phyloP scores from a whole-genome alignment of 2,888 invertebrate species.

The Thelaira solivaga region DNA sequence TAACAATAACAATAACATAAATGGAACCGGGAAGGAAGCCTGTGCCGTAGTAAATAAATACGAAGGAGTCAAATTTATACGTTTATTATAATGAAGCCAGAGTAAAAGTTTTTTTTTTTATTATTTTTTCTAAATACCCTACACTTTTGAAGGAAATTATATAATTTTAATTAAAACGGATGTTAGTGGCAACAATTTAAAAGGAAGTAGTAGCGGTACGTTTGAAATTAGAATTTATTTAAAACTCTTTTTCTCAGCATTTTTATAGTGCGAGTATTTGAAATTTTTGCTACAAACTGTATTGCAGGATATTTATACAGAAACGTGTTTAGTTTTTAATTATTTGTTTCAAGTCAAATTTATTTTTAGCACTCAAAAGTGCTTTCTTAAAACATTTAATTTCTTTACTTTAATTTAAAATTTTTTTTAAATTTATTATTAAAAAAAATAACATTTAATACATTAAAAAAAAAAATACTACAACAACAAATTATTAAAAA shows the following conservation, averaged over 20 bases:
- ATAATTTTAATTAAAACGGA: slow-evolving; percentile 25
- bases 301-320: too few species aligned
- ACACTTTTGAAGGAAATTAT: background rate
- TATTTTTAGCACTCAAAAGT: too few species aligned
- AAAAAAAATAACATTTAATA: too few species aligned
- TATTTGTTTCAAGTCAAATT: too few species aligned
- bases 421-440: too few species aligned
- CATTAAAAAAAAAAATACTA: too few species aligned
- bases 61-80: slow-evolving; percentile 33
- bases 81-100: background rate
- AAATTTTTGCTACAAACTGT: background rate
- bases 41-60: background rate
- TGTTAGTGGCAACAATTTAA: slow-evolving; percentile 8
- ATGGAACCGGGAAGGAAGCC: slow-evolving; percentile 3
- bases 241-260: background rate
- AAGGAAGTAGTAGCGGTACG: slow-evolving; percentile 28
- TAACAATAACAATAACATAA: slow-evolving; percentile 42
- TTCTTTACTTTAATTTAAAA: too few species aligned
- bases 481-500: too few species aligned
- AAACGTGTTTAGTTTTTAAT: too few species aligned
- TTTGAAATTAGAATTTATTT: background rate
- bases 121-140: slow-evolving; percentile 12
- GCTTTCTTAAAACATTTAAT: too few species aligned
- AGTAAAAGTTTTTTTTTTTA: background rate
- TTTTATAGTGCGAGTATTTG: too few species aligned